phyloP scores from a whole-genome alignment of 2,797 vertebrate species.

The Poliocrania exsul region DNA sequence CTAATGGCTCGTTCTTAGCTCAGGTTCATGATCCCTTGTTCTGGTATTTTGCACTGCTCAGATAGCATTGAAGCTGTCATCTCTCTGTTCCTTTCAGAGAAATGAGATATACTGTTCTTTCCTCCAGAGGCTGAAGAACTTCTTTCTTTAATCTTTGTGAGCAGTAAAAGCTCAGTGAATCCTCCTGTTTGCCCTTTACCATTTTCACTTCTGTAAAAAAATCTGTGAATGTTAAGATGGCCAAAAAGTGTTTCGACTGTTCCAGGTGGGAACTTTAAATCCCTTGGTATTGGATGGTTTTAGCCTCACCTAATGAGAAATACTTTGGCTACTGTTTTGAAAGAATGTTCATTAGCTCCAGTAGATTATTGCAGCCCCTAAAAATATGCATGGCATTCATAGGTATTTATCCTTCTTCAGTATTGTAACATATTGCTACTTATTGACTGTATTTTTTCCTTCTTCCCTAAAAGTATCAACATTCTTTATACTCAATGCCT shows the following conservation, averaged over 20 bases:
- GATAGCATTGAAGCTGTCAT: background rate
- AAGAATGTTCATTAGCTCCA: slow-evolving; percentile 21
- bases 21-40: background rate
- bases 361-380: background rate
- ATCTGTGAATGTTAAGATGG: background rate
- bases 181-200: slow-evolving; percentile 4
- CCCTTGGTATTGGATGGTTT: background rate
- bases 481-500: slow-evolving; percentile 19
- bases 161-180: background rate
- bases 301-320: background rate
- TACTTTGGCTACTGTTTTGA: background rate
- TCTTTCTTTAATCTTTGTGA: slow-evolving; percentile 29
- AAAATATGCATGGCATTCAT: background rate
- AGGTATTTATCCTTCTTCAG: background rate
- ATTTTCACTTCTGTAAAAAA: background rate
- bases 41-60: background rate
- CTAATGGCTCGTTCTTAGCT: background rate
- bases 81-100: background rate
- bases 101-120: background rate
- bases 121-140: background rate
- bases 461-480: background rate
- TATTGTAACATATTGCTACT: background rate
- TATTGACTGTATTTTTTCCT: background rate
- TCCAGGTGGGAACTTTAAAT: background rate
- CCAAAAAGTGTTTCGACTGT: background rate